These are phyloP conservation scores for Branchinecta lynchi DNA, from an alignment of 1,140 invertebrate species.

Conservation along the genomic window DNA sequence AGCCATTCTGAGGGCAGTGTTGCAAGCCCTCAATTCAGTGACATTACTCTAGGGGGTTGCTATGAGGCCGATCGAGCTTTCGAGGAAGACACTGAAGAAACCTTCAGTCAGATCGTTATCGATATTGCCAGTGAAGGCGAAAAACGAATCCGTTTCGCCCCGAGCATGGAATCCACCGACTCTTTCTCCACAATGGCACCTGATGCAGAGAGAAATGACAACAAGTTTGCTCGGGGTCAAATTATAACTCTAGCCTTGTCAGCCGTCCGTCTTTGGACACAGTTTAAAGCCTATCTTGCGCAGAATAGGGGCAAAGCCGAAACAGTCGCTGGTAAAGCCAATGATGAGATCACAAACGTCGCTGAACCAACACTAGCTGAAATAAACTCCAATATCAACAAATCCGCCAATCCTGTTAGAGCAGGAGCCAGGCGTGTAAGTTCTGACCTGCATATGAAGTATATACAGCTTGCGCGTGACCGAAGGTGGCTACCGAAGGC, in stretches of 20 bases:
- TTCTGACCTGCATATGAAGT: not conserved
- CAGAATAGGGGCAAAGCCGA: not conserved
- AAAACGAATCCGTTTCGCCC: not conserved
- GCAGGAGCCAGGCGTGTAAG: not conserved
- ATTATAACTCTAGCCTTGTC: not conserved
- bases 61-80: not conserved
- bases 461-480: not conserved
- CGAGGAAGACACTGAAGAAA: not conserved
- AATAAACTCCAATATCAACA: not conserved
- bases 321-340: not conserved
- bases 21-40: not conserved
- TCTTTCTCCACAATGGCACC: not conserved
- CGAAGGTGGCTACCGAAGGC: constrained; percentile 14
- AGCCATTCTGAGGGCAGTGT: not conserved
- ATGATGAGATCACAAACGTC: not conserved
- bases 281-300: not conserved
- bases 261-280: not conserved
- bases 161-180: not conserved
- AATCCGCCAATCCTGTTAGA: not conserved
- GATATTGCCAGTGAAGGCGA: not conserved
- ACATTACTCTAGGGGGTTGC: not conserved
- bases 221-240: not conserved
- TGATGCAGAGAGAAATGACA: not conserved
- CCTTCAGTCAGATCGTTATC: not conserved
- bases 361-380: not conserved